A percentile compares a stretch with the other conserved stretches of the same genome.
Evolutionary conservation across 2,113 vertebrate genomes (phyloP).

Genomic region (Eira barbara): DNA sequence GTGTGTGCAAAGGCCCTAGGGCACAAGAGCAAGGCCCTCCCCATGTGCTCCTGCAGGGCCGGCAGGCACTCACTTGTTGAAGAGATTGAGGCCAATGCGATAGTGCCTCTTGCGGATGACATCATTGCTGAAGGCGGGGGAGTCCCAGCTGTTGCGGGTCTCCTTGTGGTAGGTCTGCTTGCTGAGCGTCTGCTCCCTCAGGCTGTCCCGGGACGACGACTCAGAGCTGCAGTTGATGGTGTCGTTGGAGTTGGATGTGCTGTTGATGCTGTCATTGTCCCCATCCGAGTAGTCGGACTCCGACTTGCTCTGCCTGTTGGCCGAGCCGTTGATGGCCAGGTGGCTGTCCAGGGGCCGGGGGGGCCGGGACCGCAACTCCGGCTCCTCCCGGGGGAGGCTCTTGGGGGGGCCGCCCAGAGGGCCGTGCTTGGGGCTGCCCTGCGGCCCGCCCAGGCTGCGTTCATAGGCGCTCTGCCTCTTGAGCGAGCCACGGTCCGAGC

Average conservation of each 20-base stretch:
- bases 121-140: conserved; percentile 97
- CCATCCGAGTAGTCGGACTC: conserved; percentile 98
- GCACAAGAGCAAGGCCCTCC: not conserved
- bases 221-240: conserved; percentile 98
- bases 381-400: conserved; percentile 90
- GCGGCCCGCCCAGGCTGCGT: conserved; percentile 85
- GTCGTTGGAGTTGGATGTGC: conserved; percentile 98
- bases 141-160: conserved; percentile 98
- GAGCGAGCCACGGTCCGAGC: conserved; percentile 91
- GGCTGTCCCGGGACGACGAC: conserved; percentile 95
- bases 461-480: conserved; percentile 92
- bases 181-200: conserved; percentile 96
- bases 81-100: conserved; percentile 97
- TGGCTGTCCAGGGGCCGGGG: conserved; percentile 91
- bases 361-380: conserved; percentile 85
- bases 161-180: conserved; percentile 99
- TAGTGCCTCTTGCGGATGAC: conserved; percentile 97
- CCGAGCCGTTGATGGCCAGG: conserved; percentile 93
- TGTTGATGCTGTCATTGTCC: conserved; percentile 98
- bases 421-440: conserved; percentile 92
- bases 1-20: not conserved
- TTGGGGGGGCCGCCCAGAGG: conserved; percentile 86
- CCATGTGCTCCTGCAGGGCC: not conserved
- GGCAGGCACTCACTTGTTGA: conserved; percentile 92
- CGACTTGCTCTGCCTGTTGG: conserved; percentile 95